phyloP scores from a whole-genome alignment of 2,797 vertebrate genomes.

The Ibycter americanus region DNA sequence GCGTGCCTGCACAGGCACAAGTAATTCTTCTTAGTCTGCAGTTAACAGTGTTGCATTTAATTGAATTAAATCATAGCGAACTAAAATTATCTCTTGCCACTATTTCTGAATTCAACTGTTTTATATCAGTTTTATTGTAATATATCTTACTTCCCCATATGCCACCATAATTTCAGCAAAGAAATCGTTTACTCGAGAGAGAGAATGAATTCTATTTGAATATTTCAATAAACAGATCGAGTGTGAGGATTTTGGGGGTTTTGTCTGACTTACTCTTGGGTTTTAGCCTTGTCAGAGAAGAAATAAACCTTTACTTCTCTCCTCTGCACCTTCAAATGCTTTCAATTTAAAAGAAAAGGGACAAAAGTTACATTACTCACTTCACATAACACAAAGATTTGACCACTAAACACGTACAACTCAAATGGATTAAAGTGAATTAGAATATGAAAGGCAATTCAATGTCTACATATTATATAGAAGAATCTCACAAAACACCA shows the following conservation, averaged over 20 bases:
- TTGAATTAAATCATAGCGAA: slow-evolving; percentile 71
- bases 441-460: slow-evolving; percentile 10
- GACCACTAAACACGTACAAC: slow-evolving; percentile 37
- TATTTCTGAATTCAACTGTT: slow-evolving; percentile 56
- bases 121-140: slow-evolving; percentile 72
- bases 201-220: slow-evolving; percentile 64
- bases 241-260: neutral
- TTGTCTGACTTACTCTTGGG: slow-evolving; percentile 45
- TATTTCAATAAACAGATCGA: slow-evolving; percentile 72
- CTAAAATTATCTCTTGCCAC: slow-evolving; percentile 64
- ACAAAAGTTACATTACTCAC: slow-evolving; percentile 46
- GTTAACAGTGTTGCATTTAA: slow-evolving; percentile 58
- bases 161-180: slow-evolving; percentile 55
- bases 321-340: neutral
- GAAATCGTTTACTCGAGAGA: slow-evolving; percentile 47
- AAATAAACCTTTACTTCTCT: slow-evolving; percentile 55
- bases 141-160: slow-evolving; percentile 69
- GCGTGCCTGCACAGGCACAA: neutral
- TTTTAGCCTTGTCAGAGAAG: slow-evolving; percentile 58
- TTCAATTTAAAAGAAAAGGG: slow-evolving; percentile 49
- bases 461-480: neutral
- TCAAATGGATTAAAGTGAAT: slow-evolving; percentile 48
- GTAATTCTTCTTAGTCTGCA: slow-evolving; percentile 48
- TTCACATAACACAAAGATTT: slow-evolving; percentile 37
- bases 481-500: slow-evolving; percentile 27